phyloP scores from a whole-genome alignment of 2,888 invertebrate species.

The Epistrophella euchroma region DNA sequence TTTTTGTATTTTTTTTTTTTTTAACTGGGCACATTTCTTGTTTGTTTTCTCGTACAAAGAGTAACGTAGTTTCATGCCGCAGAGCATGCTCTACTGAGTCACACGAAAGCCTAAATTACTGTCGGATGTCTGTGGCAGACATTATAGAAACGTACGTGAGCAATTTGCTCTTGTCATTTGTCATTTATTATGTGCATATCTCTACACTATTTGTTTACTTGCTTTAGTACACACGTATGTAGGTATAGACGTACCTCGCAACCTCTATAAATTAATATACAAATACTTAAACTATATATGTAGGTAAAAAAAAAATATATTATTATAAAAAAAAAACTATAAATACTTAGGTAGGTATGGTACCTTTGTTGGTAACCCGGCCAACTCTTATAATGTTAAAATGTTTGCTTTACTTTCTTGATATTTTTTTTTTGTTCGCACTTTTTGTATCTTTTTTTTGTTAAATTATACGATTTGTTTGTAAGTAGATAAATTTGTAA shows the following conservation, averaged over 20 bases:
- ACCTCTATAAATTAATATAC: neutral
- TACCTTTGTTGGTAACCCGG: slow-evolving; percentile 40
- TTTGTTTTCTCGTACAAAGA: slow-evolving; percentile 9
- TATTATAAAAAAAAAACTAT: slow-evolving; percentile 51
- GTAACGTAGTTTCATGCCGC: slow-evolving; percentile 46
- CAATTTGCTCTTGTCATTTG: slow-evolving; percentile 74
- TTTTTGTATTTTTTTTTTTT: slow-evolving; percentile 9
- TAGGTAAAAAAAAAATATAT: slow-evolving; percentile 54
- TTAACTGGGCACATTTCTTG: slow-evolving; percentile 33
- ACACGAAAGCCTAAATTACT: slow-evolving; percentile 67
- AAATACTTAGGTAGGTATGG: slow-evolving; percentile 8
- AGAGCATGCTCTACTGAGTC: slow-evolving; percentile 69
- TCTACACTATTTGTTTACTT: slow-evolving; percentile 66
- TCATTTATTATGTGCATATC: slow-evolving; percentile 73
- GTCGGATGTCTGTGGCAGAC: slow-evolving; percentile 47
- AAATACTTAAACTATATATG: neutral
- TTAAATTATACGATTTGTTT: slow-evolving; percentile 2
- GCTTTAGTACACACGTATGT: slow-evolving; percentile 35
- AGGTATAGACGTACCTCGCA: neutral
- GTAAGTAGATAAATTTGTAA: slow-evolving; percentile 6
- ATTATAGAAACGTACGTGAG: slow-evolving; percentile 61
- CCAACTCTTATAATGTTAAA: slow-evolving; percentile 45
- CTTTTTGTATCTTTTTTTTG: neutral
- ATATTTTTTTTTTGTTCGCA: slow-evolving; percentile 7
- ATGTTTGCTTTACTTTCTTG: slow-evolving; percentile 33